These are phyloP conservation scores for Hydropotes inermis DNA, from an alignment of 2,113 vertebrate genomes.

Conservation along the genomic window DNA sequence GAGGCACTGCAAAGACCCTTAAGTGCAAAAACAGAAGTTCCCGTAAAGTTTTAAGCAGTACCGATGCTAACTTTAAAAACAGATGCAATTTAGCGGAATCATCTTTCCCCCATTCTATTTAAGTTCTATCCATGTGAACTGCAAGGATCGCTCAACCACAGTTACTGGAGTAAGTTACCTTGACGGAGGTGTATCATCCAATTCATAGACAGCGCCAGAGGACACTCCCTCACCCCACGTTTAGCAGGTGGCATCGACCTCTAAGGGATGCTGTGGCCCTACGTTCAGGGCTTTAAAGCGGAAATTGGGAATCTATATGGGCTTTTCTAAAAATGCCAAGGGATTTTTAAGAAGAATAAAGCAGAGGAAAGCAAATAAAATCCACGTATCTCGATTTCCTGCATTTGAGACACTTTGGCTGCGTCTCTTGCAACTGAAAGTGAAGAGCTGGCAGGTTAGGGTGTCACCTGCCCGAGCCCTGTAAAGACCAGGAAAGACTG, in stretches of 20 bases:
- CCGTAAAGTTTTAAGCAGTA: not conserved
- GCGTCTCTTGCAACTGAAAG: not conserved
- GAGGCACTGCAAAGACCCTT: not conserved
- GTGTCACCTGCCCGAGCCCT: not conserved
- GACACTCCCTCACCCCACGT: not conserved
- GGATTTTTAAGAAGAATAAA: not conserved
- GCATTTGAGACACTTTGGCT: not conserved
- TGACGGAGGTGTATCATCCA: not conserved
- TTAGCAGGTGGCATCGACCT: not conserved
- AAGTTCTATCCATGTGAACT: not conserved
- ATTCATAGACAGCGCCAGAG: not conserved
- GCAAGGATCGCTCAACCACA: not conserved
- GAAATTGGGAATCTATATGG: not conserved
- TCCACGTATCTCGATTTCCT: not conserved
- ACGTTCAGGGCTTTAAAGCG: not conserved
- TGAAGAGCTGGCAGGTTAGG: not conserved
- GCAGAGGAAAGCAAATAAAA: not conserved
- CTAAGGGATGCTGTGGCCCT: not conserved
- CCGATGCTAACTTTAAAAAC: not conserved
- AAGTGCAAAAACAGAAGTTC: not conserved
- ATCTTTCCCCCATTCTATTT: not conserved
- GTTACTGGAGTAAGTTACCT: not conserved
- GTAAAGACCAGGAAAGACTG: not conserved
- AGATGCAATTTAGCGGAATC: not conserved
- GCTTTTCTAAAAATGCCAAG: not conserved